Evolutionary conservation across 2,888 invertebrate genomes (phyloP).

Genomic region (Hartigia nigra): DNA sequence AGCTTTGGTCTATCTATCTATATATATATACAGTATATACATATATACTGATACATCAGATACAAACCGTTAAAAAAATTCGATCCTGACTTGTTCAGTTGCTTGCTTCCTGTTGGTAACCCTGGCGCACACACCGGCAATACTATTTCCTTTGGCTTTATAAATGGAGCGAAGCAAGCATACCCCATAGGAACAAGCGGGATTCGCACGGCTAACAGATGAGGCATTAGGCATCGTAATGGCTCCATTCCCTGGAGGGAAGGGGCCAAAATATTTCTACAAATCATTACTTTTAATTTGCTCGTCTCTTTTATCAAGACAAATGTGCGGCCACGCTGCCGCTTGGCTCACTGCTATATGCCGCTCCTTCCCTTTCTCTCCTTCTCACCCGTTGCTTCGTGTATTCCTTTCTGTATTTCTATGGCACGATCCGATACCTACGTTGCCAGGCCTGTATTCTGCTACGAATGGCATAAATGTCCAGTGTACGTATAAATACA

Average conservation of each 20-base stretch:
- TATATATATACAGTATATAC: background rate
- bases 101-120: background rate
- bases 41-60: background rate
- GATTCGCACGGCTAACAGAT: slow-evolving; percentile 62
- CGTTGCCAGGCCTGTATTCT: background rate
- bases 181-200: slow-evolving; percentile 53
- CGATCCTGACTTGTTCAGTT: background rate
- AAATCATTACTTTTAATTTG: slow-evolving; percentile 67
- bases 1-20: background rate
- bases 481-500: background rate
- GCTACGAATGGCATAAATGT: background rate
- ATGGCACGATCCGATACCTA: background rate
- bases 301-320: slow-evolving; percentile 57
- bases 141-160: slow-evolving; percentile 37
- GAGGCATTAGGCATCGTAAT: slow-evolving; percentile 64
- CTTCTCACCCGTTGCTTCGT: background rate
- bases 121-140: background rate
- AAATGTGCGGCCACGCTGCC: slow-evolving; percentile 39
- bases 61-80: background rate
- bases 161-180: slow-evolving; percentile 61
- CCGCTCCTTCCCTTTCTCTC: background rate
- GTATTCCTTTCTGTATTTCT: background rate
- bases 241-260: slow-evolving; percentile 52
- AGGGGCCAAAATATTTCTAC: slow-evolving; percentile 61
- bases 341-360: background rate